phyloP scores from a whole-genome alignment of 2,113 vertebrate species.

The Sphaerodactylus townsendi region DNA sequence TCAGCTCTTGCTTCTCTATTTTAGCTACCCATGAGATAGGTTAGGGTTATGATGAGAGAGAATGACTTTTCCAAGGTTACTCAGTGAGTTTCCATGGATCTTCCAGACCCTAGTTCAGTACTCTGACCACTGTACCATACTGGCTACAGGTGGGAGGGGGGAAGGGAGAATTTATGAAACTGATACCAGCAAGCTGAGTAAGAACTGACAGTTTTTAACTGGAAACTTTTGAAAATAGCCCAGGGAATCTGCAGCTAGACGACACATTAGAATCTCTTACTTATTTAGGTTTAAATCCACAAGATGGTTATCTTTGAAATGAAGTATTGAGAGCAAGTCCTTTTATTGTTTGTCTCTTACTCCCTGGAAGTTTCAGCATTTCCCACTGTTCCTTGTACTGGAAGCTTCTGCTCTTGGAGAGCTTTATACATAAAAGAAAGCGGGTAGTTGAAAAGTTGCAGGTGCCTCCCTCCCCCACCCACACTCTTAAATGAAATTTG shows the following conservation, averaged over 20 bases:
- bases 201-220: neutral
- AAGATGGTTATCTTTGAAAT: neutral
- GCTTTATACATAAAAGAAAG: neutral
- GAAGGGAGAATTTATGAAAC: neutral
- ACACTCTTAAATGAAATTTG: neutral
- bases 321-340: neutral
- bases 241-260: neutral
- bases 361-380: neutral
- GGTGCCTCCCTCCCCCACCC: neutral
- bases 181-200: neutral
- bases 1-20: too few species aligned
- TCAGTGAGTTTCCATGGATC: too few species aligned
- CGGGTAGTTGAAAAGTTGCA: neutral
- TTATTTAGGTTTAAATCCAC: neutral
- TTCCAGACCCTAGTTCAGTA: too few species aligned
- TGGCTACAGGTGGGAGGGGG: neutral
- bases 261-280: neutral
- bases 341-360: constrained; percentile 1
- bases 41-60: too few species aligned
- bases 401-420: neutral
- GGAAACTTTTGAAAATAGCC: neutral
- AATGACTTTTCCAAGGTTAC: too few species aligned
- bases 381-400: neutral
- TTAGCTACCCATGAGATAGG: too few species aligned
- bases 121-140: too few species aligned